Evolutionary conservation across 92 coral and sea anemone genomes (phyloP).

Genomic region (Umimayanthus chanpuru): DNA sequence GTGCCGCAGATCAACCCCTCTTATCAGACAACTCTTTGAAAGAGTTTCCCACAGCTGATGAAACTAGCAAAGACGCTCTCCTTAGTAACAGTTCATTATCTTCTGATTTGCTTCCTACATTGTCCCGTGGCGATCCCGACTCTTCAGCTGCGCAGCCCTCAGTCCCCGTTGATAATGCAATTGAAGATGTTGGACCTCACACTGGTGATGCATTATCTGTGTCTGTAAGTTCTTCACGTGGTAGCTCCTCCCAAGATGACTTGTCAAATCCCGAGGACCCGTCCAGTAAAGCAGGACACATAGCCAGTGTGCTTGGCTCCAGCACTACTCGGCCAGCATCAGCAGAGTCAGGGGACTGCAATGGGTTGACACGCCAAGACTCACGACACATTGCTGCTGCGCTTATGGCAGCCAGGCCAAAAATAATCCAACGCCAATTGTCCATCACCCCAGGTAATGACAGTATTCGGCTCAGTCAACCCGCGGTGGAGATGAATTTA

Average conservation of each 20-base stretch:
- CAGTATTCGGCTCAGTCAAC: constrained; percentile 60
- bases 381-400: constrained; percentile 66
- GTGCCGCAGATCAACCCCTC: background rate
- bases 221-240: background rate
- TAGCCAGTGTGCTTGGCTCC: background rate
- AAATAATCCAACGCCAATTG: constrained; percentile 47
- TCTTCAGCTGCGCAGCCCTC: background rate
- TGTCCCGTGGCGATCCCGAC: background rate
- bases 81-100: background rate
- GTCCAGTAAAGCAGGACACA: background rate
- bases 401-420: constrained; percentile 52
- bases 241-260: background rate
- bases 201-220: background rate
- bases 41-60: background rate
- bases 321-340: constrained; percentile 41
- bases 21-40: background rate
- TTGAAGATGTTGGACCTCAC: background rate
- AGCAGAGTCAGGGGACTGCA: constrained; percentile 7
- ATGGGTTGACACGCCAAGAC: constrained; percentile 46
- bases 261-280: background rate
- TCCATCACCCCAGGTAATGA: constrained; percentile 48
- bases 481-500: constrained; percentile 62
- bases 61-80: background rate
- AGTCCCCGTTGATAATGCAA: background rate
- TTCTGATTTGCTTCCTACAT: too few relatives aligned